A percentile compares a stretch with the other conserved stretches of the same genome.
These are phyloP conservation scores for Campylomormyrus numenius DNA, from an alignment of 2,113 vertebrate species.

Conservation along the genomic window DNA sequence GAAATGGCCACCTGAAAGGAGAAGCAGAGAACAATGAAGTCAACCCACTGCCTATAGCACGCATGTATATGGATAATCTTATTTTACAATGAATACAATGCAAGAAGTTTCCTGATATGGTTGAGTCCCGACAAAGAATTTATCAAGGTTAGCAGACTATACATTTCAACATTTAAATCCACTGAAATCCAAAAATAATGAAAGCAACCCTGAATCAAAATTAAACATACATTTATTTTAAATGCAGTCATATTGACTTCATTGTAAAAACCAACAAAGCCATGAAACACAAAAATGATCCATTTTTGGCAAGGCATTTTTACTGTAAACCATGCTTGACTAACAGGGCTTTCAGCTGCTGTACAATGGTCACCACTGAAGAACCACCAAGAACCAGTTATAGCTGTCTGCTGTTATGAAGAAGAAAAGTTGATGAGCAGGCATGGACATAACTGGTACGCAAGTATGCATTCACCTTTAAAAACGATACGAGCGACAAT, in stretches of 20 bases:
- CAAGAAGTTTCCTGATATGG: background rate
- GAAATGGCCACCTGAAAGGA: constrained; percentile 74
- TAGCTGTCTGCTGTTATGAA: background rate
- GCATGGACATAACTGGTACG: too few relatives aligned
- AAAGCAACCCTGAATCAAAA: background rate
- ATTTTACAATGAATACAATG: background rate
- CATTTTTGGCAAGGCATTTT: background rate
- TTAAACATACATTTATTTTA: background rate
- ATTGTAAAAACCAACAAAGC: background rate
- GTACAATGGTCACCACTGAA: background rate
- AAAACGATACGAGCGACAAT: too few relatives aligned
- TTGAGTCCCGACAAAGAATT: background rate
- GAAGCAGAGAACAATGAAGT: background rate
- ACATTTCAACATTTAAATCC: background rate
- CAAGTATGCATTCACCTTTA: too few relatives aligned
- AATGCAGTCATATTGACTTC: background rate
- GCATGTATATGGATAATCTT: background rate
- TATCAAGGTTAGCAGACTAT: background rate
- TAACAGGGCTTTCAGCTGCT: background rate
- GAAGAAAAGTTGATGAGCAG: background rate
- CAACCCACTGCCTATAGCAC: background rate
- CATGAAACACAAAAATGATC: background rate
- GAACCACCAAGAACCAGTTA: background rate
- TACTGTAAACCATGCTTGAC: background rate
- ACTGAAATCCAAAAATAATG: background rate